Evolutionary conservation across 2,888 invertebrate species (phyloP).

Genomic region (Acanthococcus lagerstroemiae): DNA sequence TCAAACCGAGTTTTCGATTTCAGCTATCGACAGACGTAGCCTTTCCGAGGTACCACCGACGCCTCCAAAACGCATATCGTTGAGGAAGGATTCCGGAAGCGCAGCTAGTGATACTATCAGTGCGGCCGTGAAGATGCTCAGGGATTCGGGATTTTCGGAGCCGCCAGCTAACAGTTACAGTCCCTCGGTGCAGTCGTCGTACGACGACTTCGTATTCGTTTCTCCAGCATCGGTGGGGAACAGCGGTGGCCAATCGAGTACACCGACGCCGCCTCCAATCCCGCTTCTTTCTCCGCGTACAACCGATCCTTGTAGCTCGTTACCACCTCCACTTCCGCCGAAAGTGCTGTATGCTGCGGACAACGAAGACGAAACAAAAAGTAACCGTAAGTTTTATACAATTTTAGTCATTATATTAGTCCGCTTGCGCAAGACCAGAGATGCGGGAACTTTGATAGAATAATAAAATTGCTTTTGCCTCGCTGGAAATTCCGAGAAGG

Average conservation of each 20-base stretch:
- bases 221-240: neutral
- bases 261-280: constrained; percentile 41
- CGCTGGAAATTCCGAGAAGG: too few relatives aligned
- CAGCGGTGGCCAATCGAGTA: neutral
- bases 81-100: constrained; percentile 19
- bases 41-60: constrained; percentile 21
- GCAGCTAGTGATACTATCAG: neutral
- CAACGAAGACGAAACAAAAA: neutral
- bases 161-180: neutral
- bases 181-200: constrained; percentile 22
- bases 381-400: neutral
- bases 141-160: constrained; percentile 24
- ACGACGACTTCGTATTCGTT: constrained; percentile 36
- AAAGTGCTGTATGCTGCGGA: constrained; percentile 32
- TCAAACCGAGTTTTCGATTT: too few relatives aligned
- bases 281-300: constrained; percentile 43
- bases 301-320: constrained; percentile 40
- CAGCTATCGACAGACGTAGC: constrained; percentile 15
- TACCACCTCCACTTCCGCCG: constrained; percentile 37
- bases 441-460: too few relatives aligned
- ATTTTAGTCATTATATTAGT: too few relatives aligned
- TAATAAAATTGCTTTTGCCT: too few relatives aligned
- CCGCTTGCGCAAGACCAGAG: too few relatives aligned
- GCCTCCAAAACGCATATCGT: constrained; percentile 19
- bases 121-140: neutral